phyloP scores from a whole-genome alignment of 2,797 vertebrate genomes.

The Darevskia mixta region DNA sequence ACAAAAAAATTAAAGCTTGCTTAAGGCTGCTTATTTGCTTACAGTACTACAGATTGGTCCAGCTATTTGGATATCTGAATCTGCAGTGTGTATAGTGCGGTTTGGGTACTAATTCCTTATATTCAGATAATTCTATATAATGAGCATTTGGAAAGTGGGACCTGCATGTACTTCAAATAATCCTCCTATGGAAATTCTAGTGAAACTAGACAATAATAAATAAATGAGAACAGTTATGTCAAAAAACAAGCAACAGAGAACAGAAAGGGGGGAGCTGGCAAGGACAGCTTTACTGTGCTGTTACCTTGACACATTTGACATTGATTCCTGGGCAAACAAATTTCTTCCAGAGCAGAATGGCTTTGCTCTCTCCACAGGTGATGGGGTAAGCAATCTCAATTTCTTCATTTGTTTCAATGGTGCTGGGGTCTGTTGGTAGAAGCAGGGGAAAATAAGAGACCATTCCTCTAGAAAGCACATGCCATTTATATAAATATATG shows the following conservation, averaged over 20 bases:
- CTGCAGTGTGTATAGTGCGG: too few relatives aligned
- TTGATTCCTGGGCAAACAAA: conserved; percentile 99
- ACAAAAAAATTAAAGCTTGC: too few relatives aligned
- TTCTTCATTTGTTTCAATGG: conserved; percentile 82
- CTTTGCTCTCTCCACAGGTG: conserved; percentile 97
- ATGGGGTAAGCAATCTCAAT: conserved; percentile 95
- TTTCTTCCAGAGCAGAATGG: conserved; percentile 95
- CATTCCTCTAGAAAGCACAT: conserved; percentile 13
- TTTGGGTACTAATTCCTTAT: too few relatives aligned
- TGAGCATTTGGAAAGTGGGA: too few relatives aligned
- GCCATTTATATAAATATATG: not conserved
- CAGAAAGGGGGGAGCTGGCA: not conserved
- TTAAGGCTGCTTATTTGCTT: too few relatives aligned
- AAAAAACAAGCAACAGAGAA: not conserved
- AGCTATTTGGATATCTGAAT: too few relatives aligned
- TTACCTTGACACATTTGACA: conserved; percentile 98
- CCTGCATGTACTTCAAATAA: not conserved
- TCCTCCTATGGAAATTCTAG: not conserved
- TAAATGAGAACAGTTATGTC: not conserved
- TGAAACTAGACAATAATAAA: conserved; percentile 2
- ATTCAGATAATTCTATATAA: too few relatives aligned
- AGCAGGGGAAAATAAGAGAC: not conserved
- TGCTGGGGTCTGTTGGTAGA: conserved; percentile 77
- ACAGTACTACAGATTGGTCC: too few relatives aligned
- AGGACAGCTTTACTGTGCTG: not conserved